Conservation (phyloP, 2,113 vertebrate genomes). For the Lepus americanus region DNA sequence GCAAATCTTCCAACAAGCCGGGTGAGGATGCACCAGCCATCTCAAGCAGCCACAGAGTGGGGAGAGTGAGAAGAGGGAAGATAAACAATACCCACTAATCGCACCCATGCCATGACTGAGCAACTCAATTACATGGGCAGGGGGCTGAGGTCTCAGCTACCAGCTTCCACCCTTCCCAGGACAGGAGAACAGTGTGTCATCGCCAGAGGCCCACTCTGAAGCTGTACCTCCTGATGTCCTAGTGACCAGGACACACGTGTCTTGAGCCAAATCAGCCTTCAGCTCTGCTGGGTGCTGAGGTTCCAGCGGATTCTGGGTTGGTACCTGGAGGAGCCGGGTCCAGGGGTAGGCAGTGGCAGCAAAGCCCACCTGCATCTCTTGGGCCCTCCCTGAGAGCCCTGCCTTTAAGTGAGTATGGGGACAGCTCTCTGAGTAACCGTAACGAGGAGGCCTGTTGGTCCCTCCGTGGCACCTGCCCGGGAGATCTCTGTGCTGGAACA, state of each 20-base stretch:
- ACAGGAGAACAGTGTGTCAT: background rate
- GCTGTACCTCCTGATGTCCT: background rate
- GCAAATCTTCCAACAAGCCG: conserved; percentile 11
- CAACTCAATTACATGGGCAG: conserved; percentile 62
- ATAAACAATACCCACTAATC: conserved; percentile 75
- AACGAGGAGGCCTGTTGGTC: too few relatives aligned
- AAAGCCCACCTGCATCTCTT: background rate
- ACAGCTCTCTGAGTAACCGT: background rate
- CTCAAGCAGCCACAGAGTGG: conserved; percentile 49
- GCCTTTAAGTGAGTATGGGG: background rate
- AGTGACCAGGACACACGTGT: background rate
- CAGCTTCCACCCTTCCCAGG: background rate
- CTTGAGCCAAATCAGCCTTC: background rate
- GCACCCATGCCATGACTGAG: conserved; percentile 58
- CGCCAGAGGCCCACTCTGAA: background rate
- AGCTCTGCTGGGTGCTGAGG: background rate
- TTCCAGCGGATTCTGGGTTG: background rate
- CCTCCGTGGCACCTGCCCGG: background rate
- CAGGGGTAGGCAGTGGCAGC: fast-evolving
- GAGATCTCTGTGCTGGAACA: background rate
- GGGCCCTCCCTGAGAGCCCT: background rate
- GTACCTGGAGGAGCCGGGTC: background rate
- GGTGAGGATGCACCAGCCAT: conserved; percentile 32
- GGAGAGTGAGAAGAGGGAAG: conserved; percentile 52
- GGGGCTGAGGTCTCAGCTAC: too few relatives aligned